These are phyloP conservation scores for Subanguina moxae DNA, from an alignment of 1,140 invertebrate genomes.

Conservation along the genomic window DNA sequence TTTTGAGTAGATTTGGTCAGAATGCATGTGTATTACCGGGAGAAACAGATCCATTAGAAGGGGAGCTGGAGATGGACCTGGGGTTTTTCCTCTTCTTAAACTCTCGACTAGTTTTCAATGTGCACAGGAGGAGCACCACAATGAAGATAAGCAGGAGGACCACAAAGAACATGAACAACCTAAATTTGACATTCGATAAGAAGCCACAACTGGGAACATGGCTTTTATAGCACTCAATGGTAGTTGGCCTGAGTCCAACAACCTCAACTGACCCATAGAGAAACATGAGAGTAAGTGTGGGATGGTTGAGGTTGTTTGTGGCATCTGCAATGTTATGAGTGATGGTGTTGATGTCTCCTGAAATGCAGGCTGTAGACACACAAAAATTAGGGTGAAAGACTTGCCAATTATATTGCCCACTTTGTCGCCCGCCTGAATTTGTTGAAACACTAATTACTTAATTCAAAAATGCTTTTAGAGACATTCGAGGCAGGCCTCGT, in stretches of 20 bases:
- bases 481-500: too few species aligned
- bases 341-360: not conserved
- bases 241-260: too few species aligned
- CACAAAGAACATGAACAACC: not conserved
- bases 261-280: not conserved
- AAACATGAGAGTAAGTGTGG: not conserved
- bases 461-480: too few species aligned
- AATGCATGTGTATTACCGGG: not conserved
- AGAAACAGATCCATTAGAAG: not conserved
- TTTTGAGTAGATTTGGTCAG: not conserved
- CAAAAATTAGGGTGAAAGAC: not conserved
- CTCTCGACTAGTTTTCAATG: not conserved
- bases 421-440: not conserved
- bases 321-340: constrained; percentile 1
- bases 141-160: not conserved
- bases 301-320: not conserved
- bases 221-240: too few species aligned
- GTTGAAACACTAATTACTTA: too few species aligned
- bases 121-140: not conserved
- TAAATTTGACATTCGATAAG: not conserved
- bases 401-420: constrained; percentile 4
- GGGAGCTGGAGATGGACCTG: not conserved
- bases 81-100: not conserved
- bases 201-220: too few species aligned
- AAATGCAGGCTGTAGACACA: not conserved